These are phyloP conservation scores for Dicyrtomina minuta DNA, from an alignment of 2,888 invertebrate genomes.

Conservation along the genomic window DNA sequence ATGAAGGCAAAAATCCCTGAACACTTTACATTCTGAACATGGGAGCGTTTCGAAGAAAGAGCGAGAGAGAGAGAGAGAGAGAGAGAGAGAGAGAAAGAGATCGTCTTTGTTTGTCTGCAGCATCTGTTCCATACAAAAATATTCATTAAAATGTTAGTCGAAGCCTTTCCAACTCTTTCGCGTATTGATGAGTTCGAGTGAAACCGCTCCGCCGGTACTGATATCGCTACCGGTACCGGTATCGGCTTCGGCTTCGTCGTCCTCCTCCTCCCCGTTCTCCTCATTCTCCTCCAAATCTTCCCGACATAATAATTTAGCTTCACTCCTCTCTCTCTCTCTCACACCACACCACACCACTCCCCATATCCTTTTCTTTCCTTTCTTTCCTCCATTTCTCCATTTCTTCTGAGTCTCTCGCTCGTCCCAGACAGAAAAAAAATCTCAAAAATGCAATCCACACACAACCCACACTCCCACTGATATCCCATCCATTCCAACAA, in stretches of 20 bases:
- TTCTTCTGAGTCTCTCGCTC: too few species aligned
- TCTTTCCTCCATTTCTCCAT: too few species aligned
- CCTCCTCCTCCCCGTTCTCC: neutral
- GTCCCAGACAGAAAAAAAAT: too few species aligned
- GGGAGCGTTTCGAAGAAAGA: neutral
- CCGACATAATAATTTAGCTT: neutral
- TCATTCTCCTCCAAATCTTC: neutral
- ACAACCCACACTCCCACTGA: too few species aligned
- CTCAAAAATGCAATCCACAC: too few species aligned
- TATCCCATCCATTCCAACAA: too few species aligned
- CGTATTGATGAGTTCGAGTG: conserved; percentile 14
- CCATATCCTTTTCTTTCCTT: neutral
- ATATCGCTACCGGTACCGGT: too few species aligned
- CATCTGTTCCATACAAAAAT: conserved; percentile 23
- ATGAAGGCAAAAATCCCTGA: too few species aligned
- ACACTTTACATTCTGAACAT: too few species aligned
- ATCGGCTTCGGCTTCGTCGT: too few species aligned
- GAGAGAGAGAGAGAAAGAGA: neutral
- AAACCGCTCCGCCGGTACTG: too few species aligned
- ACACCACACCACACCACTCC: neutral
- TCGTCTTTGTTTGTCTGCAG: conserved; percentile 12
- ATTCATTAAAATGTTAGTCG: conserved; percentile 22
- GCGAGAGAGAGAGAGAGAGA: neutral
- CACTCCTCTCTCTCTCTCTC: neutral
- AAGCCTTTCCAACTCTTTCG: conserved; percentile 9